Conservation (phyloP, 2,113 vertebrate genomes). For the Rynchops niger region DNA sequence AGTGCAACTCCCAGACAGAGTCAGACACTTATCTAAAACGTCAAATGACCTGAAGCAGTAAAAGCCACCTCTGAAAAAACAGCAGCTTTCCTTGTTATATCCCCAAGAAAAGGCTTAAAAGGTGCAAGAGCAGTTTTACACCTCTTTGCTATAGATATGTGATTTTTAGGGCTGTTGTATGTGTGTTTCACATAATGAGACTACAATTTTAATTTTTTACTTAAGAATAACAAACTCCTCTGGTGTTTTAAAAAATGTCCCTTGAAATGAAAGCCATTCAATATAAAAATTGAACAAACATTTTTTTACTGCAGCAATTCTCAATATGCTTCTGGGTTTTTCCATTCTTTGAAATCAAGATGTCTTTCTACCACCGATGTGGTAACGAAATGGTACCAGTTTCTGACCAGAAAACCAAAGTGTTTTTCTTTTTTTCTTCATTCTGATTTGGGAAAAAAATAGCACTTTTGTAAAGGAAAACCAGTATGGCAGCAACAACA, state of each 20-base stretch:
- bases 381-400: not conserved
- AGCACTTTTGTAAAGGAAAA: not conserved
- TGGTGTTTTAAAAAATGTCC: rapidly evolving
- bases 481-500: not conserved
- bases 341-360: not conserved
- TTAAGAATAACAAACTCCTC: rapidly evolving
- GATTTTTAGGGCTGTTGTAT: not conserved
- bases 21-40: not conserved
- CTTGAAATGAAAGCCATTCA: not conserved
- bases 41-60: not conserved
- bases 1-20: not conserved
- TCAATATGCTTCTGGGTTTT: not conserved
- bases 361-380: not conserved
- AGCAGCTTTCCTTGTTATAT: rapidly evolving
- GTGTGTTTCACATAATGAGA: not conserved
- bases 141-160: not conserved
- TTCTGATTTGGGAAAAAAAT: not conserved
- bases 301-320: not conserved
- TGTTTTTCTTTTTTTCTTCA: not conserved
- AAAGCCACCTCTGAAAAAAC: not conserved
- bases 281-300: not conserved
- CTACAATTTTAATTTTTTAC: not conserved
- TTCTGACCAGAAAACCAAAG: not conserved
- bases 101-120: not conserved
- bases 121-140: not conserved